Conservation (phyloP, 2,888 invertebrate species). For the Octodonta nipae region DNA sequence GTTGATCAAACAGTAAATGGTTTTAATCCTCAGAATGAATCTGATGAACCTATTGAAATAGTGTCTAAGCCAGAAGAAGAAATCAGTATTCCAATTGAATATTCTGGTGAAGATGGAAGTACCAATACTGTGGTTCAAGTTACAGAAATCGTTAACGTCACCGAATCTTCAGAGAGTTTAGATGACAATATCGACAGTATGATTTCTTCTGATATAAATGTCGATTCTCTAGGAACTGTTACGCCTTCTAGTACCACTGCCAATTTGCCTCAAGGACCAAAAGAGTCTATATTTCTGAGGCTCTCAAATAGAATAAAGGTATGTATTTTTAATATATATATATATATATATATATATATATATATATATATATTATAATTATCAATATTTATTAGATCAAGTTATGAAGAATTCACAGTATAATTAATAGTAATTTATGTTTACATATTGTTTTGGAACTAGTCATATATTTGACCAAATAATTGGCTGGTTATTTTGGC, state of each 20-base stretch:
- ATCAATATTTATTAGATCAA: no score
- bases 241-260: constrained; percentile 20
- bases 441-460: neutral
- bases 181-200: constrained; percentile 41
- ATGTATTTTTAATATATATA: no score
- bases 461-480: neutral
- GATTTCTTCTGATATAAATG: constrained; percentile 42
- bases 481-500: no score
- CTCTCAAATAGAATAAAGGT: constrained; percentile 92
- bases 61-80: neutral
- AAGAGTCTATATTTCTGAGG: constrained; percentile 91
- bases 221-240: constrained; percentile 34
- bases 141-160: neutral
- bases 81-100: neutral
- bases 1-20: neutral
- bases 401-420: no score
- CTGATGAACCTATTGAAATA: neutral
- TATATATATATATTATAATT: no score
- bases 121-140: neutral
- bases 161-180: constrained; percentile 21
- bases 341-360: no score
- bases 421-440: neutral
- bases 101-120: no score
- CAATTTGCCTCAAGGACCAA: constrained; percentile 43
- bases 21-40: neutral